These are phyloP conservation scores for Caenorhabditis auriculariae DNA, from an alignment of 2,888 invertebrate genomes.

Conservation along the genomic window DNA sequence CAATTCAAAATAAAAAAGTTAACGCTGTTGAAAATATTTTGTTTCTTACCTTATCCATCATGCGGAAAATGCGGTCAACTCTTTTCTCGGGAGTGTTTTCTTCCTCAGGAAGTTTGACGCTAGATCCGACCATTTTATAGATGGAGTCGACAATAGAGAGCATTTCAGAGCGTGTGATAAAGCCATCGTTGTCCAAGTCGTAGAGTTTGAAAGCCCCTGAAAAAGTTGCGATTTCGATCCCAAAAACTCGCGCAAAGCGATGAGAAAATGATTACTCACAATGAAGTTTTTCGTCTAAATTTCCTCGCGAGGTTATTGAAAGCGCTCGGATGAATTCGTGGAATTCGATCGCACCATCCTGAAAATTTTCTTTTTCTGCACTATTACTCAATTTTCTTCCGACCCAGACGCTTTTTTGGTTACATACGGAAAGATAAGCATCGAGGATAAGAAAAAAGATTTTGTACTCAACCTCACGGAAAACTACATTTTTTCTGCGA, in stretches of 20 bases:
- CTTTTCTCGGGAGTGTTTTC: constrained; percentile 74
- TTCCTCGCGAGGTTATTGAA: constrained; percentile 96
- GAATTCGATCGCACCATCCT: constrained; percentile 99
- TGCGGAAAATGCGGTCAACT: constrained; percentile 96
- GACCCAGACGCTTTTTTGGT: too few relatives aligned
- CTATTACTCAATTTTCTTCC: too few relatives aligned
- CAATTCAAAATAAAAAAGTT: too few relatives aligned
- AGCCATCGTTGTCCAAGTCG: constrained; percentile 93
- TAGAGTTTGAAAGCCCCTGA: constrained; percentile 93
- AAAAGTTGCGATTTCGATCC: constrained; percentile 49
- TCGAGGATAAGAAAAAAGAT: too few relatives aligned
- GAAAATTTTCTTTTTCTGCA: constrained; percentile 60
- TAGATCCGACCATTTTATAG: constrained; percentile 89
- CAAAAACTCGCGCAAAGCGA: background rate
- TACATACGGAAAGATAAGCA: background rate
- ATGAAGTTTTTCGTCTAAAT: constrained; percentile 95
- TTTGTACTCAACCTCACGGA: too few relatives aligned
- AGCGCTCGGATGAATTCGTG: constrained; percentile 97
- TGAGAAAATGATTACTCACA: constrained; percentile 71
- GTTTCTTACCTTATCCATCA: constrained; percentile 81
- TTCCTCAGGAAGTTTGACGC: constrained; percentile 60
- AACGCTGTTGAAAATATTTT: too few relatives aligned
- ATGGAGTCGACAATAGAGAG: constrained; percentile 95
- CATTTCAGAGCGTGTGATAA: constrained; percentile 92
- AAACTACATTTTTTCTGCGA: too few relatives aligned